Percentiles rank a stretch among this genome's conserved stretches.
Evolutionary conservation across 1,140 invertebrate species (phyloP).

Genomic region (Arion vulgaris): DNA sequence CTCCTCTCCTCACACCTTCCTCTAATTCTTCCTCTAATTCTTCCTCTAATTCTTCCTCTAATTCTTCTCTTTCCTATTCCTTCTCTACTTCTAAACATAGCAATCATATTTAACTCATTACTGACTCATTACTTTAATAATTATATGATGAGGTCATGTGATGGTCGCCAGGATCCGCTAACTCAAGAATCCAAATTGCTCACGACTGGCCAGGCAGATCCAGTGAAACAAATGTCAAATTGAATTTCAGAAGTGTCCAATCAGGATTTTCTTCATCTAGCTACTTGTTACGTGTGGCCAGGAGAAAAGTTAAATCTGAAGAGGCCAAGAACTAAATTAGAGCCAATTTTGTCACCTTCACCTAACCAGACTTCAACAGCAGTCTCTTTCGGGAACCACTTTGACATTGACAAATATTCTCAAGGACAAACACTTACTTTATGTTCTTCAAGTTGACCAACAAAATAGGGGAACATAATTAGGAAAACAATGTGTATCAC

Average conservation of each 20-base stretch:
- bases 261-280: not conserved
- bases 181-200: not conserved
- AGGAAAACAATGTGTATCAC: too few species aligned
- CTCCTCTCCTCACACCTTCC: too few species aligned
- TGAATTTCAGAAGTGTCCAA: not conserved
- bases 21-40: too few species aligned
- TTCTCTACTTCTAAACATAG: too few species aligned
- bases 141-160: too few species aligned
- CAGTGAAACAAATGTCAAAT: not conserved
- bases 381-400: not conserved
- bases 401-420: not conserved
- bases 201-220: not conserved
- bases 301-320: not conserved
- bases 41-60: too few species aligned
- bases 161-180: not conserved
- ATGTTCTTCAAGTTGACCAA: too few species aligned
- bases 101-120: too few species aligned
- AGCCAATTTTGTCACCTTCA: not conserved
- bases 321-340: not conserved
- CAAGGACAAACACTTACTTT: too few species aligned
- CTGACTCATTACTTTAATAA: too few species aligned
- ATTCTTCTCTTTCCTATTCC: too few species aligned
- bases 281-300: not conserved
- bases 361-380: not conserved
- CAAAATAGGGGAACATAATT: too few species aligned